These are phyloP conservation scores for Apodemus sylvaticus DNA, from an alignment of 2,113 vertebrate genomes.

Conservation along the genomic window DNA sequence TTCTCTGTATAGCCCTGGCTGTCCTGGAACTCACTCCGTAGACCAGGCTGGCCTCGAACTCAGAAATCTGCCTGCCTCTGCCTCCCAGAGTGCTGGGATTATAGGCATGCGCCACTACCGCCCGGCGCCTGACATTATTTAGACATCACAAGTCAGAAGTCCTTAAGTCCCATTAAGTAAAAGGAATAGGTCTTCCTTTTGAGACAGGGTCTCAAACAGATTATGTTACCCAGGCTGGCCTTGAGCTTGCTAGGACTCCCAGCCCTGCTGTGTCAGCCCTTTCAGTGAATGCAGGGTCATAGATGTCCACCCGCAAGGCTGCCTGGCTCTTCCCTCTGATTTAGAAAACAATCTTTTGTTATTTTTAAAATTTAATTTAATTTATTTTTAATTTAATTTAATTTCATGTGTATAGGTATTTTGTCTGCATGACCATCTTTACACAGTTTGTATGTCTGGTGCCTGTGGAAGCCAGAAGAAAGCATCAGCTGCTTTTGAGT, in stretches of 20 bases:
- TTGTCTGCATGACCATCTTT: not conserved
- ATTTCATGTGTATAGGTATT: not conserved
- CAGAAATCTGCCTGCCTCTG: too few relatives aligned
- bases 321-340: not conserved
- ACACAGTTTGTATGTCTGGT: not conserved
- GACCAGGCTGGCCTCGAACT: too few relatives aligned
- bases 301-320: not conserved
- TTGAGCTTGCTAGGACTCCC: not conserved
- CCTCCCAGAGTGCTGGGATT: too few relatives aligned
- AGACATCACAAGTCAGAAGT: not conserved
- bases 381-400: slow-evolving; percentile 44
- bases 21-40: too few relatives aligned
- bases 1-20: too few relatives aligned
- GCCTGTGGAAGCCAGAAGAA: not conserved
- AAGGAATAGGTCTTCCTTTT: not conserved
- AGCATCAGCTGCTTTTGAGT: not conserved
- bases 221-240: not conserved
- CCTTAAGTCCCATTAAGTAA: slow-evolving; percentile 48
- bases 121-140: slow-evolving; percentile 29
- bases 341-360: slow-evolving; percentile 50
- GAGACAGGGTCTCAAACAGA: not conserved
- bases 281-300: not conserved
- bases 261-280: not conserved
- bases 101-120: too few relatives aligned
- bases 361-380: slow-evolving; percentile 12